phyloP scores from a whole-genome alignment of 1,140 invertebrate genomes.

The Leguminivora glycinivorella region DNA sequence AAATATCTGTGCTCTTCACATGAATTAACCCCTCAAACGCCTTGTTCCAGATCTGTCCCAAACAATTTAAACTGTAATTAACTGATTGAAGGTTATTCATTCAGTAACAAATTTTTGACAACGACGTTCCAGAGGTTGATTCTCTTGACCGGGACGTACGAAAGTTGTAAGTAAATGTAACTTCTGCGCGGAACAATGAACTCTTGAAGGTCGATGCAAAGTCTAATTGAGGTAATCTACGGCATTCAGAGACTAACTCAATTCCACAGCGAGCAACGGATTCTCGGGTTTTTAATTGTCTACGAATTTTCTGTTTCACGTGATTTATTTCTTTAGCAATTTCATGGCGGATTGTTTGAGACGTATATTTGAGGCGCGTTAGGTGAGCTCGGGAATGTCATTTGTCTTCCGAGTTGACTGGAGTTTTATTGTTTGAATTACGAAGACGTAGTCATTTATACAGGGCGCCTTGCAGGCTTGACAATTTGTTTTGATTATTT shows the following conservation, averaged over 20 bases:
- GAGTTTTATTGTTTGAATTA: not conserved
- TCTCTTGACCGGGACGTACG: too few relatives aligned
- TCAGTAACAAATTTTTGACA: too few relatives aligned
- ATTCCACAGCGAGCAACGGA: constrained; percentile 15
- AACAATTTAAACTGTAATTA: too few relatives aligned
- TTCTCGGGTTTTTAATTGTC: constrained; percentile 27
- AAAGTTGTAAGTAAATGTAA: too few relatives aligned
- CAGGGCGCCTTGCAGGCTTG: not conserved
- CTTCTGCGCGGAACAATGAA: too few relatives aligned
- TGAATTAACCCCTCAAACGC: too few relatives aligned
- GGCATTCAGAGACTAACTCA: constrained; percentile 12
- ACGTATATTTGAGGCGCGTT: constrained; percentile 3
- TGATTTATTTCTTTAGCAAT: constrained; percentile 23
- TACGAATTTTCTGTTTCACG: constrained; percentile 17
- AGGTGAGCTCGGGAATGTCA: not conserved
- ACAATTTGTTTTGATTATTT: too few relatives aligned
- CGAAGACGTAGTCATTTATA: not conserved
- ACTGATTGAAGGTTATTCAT: too few relatives aligned
- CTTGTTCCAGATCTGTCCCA: too few relatives aligned
- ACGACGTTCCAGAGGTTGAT: too few relatives aligned
- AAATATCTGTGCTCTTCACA: too few relatives aligned
- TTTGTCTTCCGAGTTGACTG: constrained; percentile 7
- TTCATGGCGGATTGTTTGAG: not conserved
- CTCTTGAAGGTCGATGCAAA: not conserved
- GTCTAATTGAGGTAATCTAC: not conserved